phyloP scores from a whole-genome alignment of 2,797 vertebrate genomes.

The Morus bassanus region DNA sequence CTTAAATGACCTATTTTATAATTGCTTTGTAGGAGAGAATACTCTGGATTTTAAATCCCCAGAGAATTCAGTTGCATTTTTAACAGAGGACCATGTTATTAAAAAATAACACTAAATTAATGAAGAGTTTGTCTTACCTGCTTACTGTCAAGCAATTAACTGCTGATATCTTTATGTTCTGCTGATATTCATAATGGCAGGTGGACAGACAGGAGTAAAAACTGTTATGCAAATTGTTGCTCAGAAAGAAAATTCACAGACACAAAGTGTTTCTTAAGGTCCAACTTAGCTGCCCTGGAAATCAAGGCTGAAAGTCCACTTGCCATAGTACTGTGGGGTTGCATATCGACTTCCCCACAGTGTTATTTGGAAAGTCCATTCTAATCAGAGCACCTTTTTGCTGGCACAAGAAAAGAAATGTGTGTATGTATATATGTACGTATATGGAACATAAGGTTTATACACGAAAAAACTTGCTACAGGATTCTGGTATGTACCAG shows the following conservation, averaged over 20 bases:
- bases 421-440: rapidly evolving
- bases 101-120: not conserved
- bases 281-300: not conserved
- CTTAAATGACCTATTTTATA: not conserved
- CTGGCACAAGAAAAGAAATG: not conserved
- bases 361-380: not conserved
- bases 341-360: not conserved
- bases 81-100: not conserved
- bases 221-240: not conserved
- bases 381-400: not conserved
- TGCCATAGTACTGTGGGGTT: too few relatives aligned
- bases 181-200: not conserved
- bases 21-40: not conserved
- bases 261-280: not conserved
- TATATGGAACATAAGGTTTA: not conserved
- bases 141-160: not conserved
- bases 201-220: not conserved
- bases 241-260: not conserved
- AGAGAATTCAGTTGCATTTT: not conserved
- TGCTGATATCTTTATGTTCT: not conserved
- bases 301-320: not conserved
- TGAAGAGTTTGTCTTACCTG: not conserved
- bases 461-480: not conserved
- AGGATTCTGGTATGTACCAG: not conserved
- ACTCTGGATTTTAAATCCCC: not conserved